Evolutionary conservation across 2,113 vertebrate species (phyloP).

Genomic region (Drymodes brunneopygia): DNA sequence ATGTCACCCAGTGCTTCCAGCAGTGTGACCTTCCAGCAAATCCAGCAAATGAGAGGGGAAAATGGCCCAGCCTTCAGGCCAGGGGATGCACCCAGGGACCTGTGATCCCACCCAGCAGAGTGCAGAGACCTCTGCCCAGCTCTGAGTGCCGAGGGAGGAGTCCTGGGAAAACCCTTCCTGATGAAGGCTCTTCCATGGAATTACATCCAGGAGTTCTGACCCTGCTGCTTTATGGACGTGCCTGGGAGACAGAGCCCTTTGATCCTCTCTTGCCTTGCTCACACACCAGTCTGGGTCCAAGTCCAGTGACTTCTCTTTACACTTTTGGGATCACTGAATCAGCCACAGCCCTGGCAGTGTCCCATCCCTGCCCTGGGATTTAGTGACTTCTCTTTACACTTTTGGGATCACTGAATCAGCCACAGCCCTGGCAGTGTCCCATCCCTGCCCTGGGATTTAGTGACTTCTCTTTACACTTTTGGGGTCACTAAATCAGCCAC

Average conservation of each 20-base stretch:
- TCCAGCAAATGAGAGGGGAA: background rate
- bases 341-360: background rate
- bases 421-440: background rate
- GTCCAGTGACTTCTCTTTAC: fast-evolving
- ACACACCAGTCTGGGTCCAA: background rate
- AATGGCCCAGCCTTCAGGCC: background rate
- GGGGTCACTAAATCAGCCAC: background rate
- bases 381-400: fast-evolving
- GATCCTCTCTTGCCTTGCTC: background rate
- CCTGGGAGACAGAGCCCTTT: background rate
- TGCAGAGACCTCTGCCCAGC: fast-evolving
- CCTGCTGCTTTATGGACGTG: background rate
- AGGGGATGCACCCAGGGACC: background rate
- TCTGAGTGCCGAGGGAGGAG: background rate
- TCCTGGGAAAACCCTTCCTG: background rate
- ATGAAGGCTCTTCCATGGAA: background rate
- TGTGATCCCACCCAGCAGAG: background rate
- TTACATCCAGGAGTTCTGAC: background rate
- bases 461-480: fast-evolving
- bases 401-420: background rate
- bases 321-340: fast-evolving
- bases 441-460: too few relatives aligned
- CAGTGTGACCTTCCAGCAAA: background rate
- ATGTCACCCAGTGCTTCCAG: background rate
- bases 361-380: too few relatives aligned